Evolutionary conservation across 2,113 vertebrate genomes (phyloP), one percentile per base, ranked within the genome.

Genomic region (Lipophrys pholis): DNA sequence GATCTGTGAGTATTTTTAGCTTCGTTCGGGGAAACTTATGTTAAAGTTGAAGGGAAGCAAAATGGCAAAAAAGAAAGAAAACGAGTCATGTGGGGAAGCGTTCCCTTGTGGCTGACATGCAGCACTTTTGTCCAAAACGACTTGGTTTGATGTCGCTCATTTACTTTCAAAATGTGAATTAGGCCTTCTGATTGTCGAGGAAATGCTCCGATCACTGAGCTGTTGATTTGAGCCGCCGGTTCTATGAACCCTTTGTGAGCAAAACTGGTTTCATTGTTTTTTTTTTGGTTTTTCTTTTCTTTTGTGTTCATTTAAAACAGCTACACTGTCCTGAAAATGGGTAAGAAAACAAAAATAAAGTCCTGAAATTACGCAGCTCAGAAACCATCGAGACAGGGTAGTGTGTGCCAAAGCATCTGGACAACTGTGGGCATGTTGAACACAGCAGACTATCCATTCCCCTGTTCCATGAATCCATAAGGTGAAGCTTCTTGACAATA

Each of bases 401-500:
- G 69, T 52, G 36, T 65, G 82, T 84, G 81, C 87, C 78, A 80
- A 86, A 87, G 73, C 77, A 70, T 74, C 69, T 70, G 85, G 83
- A 73, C 76, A 69, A 59, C 82, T 84, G 87, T 85, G 76, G 84
- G 89, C 90, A 89, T 90, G 89, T 89, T 62, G 65, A 80, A 87
- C 73, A 87, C 72, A 73, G 74, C 71, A 73, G 74, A 86, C 45
- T 46, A 87, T 79, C 53, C 80, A 84, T 84, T 65, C 78, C 72
- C 51, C 66, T 55, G 73, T 60, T 85, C 57, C 78, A 73, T 87
- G 42, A 67, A 59, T 11, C 80, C 76, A 68, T 76, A 58, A 59
- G 43, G 69, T 89, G 69, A 88, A 84, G 80, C 89, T 90, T 90
- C 86, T 88, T 69, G 83, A 83, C 83, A 81, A 87, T 81, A 80